Evolutionary conservation across 2,797 vertebrate species (phyloP).

Genomic region (Morus bassanus): DNA sequence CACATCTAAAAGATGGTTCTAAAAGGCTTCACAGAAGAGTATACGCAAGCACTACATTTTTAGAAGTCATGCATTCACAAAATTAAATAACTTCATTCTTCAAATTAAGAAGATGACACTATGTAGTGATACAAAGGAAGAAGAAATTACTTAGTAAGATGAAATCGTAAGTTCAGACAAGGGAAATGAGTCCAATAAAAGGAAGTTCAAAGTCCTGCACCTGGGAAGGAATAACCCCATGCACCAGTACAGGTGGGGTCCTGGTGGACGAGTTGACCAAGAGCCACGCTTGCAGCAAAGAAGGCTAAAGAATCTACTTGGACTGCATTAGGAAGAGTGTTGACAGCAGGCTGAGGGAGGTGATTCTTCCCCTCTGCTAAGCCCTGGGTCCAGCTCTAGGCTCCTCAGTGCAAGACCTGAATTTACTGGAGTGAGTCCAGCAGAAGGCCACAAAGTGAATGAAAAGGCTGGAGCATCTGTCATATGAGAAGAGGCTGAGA

Average conservation of each 20-base stretch:
- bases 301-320: background rate
- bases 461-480: background rate
- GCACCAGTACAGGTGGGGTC: fast-evolving
- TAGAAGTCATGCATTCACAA: background rate
- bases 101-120: background rate
- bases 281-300: background rate
- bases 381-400: background rate
- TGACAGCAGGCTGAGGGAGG: background rate
- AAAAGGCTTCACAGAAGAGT: background rate
- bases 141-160: background rate
- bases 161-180: background rate
- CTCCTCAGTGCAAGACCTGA: background rate
- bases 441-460: background rate
- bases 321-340: background rate
- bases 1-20: background rate
- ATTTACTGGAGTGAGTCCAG: background rate
- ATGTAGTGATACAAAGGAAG: background rate
- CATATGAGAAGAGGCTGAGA: background rate
- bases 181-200: background rate
- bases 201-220: background rate
- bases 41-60: background rate
- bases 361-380: background rate
- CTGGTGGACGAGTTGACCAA: background rate
- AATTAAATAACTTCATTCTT: background rate
- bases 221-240: background rate